Conservation (phyloP, 2,113 vertebrate species). For the Connochaetes taurinus region DNA sequence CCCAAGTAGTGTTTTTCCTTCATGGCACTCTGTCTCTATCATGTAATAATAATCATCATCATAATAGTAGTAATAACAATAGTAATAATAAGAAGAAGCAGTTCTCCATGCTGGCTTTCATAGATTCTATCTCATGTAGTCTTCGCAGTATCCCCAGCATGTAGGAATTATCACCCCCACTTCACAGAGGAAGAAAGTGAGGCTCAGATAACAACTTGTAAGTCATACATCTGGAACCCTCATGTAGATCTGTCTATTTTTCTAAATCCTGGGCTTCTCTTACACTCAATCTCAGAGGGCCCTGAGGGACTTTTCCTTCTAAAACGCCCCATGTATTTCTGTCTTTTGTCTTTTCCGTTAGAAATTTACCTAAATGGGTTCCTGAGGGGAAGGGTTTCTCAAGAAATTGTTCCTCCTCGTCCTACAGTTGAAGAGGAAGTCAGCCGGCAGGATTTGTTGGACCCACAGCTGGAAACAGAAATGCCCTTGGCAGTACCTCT, state of each 20-base stretch:
- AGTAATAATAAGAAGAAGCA: neutral
- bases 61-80: too few relatives aligned
- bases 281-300: neutral
- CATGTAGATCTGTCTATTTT: neutral
- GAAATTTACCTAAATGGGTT: neutral
- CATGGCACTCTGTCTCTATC: neutral
- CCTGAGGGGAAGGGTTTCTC: neutral
- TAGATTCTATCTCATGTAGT: neutral
- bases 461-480: neutral
- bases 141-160: neutral
- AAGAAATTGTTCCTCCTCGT: too few relatives aligned
- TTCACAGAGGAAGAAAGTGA: neutral
- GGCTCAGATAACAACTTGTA: neutral
- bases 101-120: neutral
- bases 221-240: neutral
- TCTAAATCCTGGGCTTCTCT: neutral
- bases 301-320: neutral
- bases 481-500: neutral
- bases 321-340: neutral
- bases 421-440: neutral
- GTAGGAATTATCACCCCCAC: neutral
- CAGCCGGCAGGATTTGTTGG: neutral
- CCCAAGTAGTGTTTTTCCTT: neutral
- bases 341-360: neutral
- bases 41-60: neutral